Base-by-base conservation (phyloP, 2,888 invertebrate genomes). In the Xestia sexstrigata region DNA sequence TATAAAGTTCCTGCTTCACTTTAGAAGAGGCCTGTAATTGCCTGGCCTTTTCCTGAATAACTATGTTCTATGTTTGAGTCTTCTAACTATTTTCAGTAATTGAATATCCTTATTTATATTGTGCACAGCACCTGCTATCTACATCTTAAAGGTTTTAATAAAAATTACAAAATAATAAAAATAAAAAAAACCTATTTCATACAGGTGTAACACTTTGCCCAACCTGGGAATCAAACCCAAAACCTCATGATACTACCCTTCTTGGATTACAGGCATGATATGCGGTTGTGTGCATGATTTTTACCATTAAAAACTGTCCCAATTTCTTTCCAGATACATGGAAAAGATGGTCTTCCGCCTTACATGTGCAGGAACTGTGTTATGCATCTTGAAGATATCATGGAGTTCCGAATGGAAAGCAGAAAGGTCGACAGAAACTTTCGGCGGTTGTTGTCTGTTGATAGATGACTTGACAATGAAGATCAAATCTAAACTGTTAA, bases 381-480 rank as follows among this genome's bases (percentile, higher is more conserved):
- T 0, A 13, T 30, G 35, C 71, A 75, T 39, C 69, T 86, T 35
- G 70, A 74, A 15, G 69, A 79, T 47, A 71, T 68, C 11, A 74
- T 83, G 3, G 79, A 87, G 49, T 83, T 78, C n/a, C 73, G 73
- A 66, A 55, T 83, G 42, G 70, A 67, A 52, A 78, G 83, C 68
- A 79, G 89, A 26, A 82, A 89, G n/a, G 91, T 90, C 6, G 87
- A 90, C 58, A 87, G 89, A 26, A 70, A 52, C 30, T 82, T 83
- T 42, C 30, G 58, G 7, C 67, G 49, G 70, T 30, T 69, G 30
- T 39, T 81, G 45, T 60, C 82, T 1, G 82, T 82, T 5, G 42
- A 42, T 42, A 81, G 77, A 66, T 81, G 82, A 81, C 30, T 30
- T 11, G 23, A 26, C 45, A 23, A 23, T 45, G 11, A 26, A 20